phyloP scores from a whole-genome alignment of 2,888 invertebrate species.

The Spatulosminthurus flaviceps region DNA sequence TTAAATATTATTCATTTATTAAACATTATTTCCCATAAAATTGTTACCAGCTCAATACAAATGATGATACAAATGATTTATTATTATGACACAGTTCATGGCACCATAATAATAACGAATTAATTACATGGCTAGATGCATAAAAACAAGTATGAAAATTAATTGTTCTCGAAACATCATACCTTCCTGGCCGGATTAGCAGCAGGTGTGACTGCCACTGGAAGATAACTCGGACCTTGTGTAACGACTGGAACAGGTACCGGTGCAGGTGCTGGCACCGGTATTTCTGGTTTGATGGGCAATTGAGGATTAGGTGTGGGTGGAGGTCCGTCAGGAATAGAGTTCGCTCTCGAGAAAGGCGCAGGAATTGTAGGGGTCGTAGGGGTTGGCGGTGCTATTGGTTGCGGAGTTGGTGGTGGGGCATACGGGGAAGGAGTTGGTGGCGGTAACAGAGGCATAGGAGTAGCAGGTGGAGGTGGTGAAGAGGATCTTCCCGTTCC shows the following conservation, averaged over 20 bases:
- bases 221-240: neutral
- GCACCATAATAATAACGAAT: too few relatives aligned
- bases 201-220: constrained; percentile 31
- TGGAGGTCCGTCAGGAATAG: constrained; percentile 55
- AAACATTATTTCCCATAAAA: neutral
- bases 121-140: too few relatives aligned
- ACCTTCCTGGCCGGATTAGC: constrained; percentile 42
- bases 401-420: constrained; percentile 54
- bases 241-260: neutral
- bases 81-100: too few relatives aligned
- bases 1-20: constrained; percentile 20
- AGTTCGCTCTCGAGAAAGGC: constrained; percentile 28
- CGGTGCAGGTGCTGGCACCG: constrained; percentile 3
- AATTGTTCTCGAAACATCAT: too few relatives aligned
- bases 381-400: constrained; percentile 64
- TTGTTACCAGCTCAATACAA: neutral
- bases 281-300: constrained; percentile 10
- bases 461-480: constrained; percentile 64
- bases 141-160: neutral
- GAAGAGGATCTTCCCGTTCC: constrained; percentile 70
- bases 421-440: constrained; percentile 54
- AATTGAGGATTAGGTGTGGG: constrained; percentile 58
- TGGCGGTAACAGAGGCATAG: constrained; percentile 60
- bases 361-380: constrained; percentile 29
- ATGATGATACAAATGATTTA: too few relatives aligned